Evolutionary conservation across 2,888 invertebrate genomes (phyloP).

Genomic region (Pristionchus fissidentatus): DNA sequence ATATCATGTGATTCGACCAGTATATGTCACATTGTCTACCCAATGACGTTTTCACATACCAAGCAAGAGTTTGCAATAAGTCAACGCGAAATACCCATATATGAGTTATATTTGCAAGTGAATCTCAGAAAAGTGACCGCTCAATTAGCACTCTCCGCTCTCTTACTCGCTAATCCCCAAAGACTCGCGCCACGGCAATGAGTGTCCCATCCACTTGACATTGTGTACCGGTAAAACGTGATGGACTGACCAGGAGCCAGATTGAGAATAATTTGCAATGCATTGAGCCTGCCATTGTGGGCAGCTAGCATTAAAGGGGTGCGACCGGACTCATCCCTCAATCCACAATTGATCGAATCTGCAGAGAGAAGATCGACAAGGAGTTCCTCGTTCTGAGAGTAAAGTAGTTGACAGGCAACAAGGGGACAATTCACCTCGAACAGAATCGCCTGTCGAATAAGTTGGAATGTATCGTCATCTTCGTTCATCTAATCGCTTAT

Average conservation of each 20-base stretch:
- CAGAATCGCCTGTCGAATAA: slow-evolving; percentile 58
- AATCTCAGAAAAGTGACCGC: no score
- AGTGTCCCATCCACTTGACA: slow-evolving; percentile 84
- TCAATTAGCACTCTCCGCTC: neutral
- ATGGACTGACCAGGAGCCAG: neutral
- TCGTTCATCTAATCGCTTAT: slow-evolving; percentile 27
- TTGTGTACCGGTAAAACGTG: neutral
- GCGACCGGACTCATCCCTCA: slow-evolving; percentile 79
- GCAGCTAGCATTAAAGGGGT: slow-evolving; percentile 87
- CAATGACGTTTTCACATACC: no score
- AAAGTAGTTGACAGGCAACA: neutral
- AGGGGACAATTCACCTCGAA: slow-evolving; percentile 4
- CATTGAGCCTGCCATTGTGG: slow-evolving; percentile 78
- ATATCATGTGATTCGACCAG: no score
- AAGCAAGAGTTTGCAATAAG: no score
- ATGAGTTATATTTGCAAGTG: no score
- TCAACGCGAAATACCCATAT: no score
- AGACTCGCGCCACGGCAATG: slow-evolving; percentile 81
- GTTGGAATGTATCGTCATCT: slow-evolving; percentile 60
- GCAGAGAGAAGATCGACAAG: slow-evolving; percentile 35
- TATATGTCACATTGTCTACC: no score
- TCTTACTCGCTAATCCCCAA: neutral
- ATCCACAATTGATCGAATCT: neutral
- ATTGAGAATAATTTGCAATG: slow-evolving; percentile 17
- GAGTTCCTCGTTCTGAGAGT: slow-evolving; percentile 38